These are phyloP conservation scores for Malurus cyaneus DNA, from an alignment of 2,113 vertebrate species.

Conservation along the genomic window DNA sequence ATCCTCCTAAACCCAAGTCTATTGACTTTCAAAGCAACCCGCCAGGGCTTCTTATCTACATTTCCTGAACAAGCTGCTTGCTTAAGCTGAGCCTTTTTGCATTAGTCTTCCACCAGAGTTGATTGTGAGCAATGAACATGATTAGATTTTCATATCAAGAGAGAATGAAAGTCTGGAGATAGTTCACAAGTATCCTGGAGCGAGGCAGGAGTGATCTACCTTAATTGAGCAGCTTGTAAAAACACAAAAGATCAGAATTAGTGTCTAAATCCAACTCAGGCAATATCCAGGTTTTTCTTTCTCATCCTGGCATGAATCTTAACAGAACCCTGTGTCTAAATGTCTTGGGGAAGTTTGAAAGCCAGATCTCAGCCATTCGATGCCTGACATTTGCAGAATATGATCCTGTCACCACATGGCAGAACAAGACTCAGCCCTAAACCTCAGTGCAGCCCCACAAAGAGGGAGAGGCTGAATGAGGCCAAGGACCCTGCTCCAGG, in stretches of 20 bases:
- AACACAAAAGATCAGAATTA: background rate
- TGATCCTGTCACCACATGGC: constrained; percentile 27
- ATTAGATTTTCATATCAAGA: constrained; percentile 37
- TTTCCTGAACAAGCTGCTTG: constrained; percentile 30
- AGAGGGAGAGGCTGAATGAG: background rate
- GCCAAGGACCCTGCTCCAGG: background rate
- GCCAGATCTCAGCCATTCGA: background rate
- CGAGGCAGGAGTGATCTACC: constrained; percentile 8
- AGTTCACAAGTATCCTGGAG: background rate
- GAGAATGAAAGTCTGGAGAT: background rate
- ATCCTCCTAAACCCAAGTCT: constrained; percentile 31
- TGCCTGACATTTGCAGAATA: constrained; percentile 29
- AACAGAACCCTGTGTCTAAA: background rate
- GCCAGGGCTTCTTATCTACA: constrained; percentile 5
- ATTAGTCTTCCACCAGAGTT: constrained; percentile 30
- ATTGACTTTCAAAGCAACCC: constrained; percentile 49
- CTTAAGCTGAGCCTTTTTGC: constrained; percentile 42
- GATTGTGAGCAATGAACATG: constrained; percentile 38
- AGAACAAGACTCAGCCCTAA: background rate
- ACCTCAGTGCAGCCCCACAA: background rate
- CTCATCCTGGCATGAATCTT: background rate
- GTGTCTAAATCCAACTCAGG: background rate
- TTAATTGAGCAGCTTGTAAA: background rate
- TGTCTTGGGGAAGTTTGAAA: constrained; percentile 1
- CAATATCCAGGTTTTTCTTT: constrained; percentile 3